Base-by-base conservation (phyloP, 2,797 vertebrate species). In the Hypotaenidia okinawae region DNA sequence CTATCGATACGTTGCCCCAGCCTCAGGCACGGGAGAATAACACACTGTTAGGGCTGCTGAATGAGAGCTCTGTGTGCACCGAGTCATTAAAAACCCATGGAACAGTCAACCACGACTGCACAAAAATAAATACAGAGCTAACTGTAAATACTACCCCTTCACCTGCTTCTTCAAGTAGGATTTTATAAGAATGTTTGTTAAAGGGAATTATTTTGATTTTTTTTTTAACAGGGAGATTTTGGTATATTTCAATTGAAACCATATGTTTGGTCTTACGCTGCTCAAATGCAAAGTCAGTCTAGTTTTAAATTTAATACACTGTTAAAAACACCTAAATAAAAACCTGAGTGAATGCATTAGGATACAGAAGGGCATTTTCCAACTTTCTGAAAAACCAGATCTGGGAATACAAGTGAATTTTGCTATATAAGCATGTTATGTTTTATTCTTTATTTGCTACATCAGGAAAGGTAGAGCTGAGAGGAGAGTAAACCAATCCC, bases 181-280 rank as follows among this genome's bases (percentile, higher is more conserved):
- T 96, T 95, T 97, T 97, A 94, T 95, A 89, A 90, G 95, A 95
- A 95, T 72, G 80, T 95, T 98, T 97, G 19, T 85, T 95, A 92
- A 96, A 94, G 43, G 39, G 80, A 91, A 87, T 75, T 54, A 18
- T 30, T 87, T 90, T 52, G 37, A 37, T 49, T 45, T 25, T 35
- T 57, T 77, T 91, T 87, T 92, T 23, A 78, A 81, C 55, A 35
- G 32, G 63, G 35, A 96, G 59, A 83, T 95, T 79, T 96, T 84
- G 58, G 27, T 83, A 75, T 86, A 89, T 52, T 88, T 84, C 73
- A 63, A 97, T 93, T 97, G 90, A 97, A 98, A 97, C 92, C 92
- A 96, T 89, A 96, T 96, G 95, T 90, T 74, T 93, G 78, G 63
- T 58, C 72, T 86, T 78, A 76, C 6, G 39, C 68, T 95, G 78